Percentiles rank a stretch among this genome's conserved stretches.
These are phyloP conservation scores for Eunapius fragilis DNA, from an alignment of 37 sponge, comb jelly and placozoan genomes.

Conservation along the genomic window DNA sequence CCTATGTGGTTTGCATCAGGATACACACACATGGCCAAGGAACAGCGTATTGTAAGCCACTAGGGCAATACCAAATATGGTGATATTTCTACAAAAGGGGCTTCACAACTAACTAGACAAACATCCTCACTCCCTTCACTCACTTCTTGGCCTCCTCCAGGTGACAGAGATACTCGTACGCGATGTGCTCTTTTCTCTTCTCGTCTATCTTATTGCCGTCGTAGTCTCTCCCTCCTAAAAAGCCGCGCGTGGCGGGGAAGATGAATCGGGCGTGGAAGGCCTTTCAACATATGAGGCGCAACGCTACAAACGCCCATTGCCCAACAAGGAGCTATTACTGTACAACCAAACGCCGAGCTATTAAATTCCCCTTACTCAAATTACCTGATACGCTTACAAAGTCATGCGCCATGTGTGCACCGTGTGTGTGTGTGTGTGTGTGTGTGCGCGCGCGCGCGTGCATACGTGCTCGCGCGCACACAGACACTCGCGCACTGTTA, in stretches of 20 bases:
- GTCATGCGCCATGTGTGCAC: too few relatives aligned
- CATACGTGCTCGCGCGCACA: neutral
- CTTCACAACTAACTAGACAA: too few relatives aligned
- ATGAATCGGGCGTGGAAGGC: neutral
- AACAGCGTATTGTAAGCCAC: too few relatives aligned
- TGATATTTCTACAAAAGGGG: too few relatives aligned
- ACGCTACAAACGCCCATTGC: too few relatives aligned
- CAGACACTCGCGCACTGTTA: neutral
- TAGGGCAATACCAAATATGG: too few relatives aligned
- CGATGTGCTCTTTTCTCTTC: slow-evolving; percentile 90
- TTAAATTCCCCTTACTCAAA: neutral
- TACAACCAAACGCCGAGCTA: neutral
- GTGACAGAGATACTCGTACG: slow-evolving; percentile 98
- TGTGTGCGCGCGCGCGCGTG: neutral
- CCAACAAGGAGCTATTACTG: neutral
- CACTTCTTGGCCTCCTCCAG: slow-evolving; percentile 97
- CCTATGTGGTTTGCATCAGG: too few relatives aligned
- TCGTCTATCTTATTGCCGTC: slow-evolving; percentile 82
- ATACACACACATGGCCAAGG: too few relatives aligned
- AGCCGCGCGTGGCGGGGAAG: neutral
- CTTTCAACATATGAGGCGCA: neutral
- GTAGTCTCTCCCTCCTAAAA: neutral
- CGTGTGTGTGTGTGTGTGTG: too few relatives aligned
- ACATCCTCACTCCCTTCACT: slow-evolving; percentile 11
- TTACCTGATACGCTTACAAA: neutral